Evolutionary conservation across 1,140 invertebrate genomes (phyloP), one percentile per base, ranked within the genome.

Genomic region (Pantala flavescens): DNA sequence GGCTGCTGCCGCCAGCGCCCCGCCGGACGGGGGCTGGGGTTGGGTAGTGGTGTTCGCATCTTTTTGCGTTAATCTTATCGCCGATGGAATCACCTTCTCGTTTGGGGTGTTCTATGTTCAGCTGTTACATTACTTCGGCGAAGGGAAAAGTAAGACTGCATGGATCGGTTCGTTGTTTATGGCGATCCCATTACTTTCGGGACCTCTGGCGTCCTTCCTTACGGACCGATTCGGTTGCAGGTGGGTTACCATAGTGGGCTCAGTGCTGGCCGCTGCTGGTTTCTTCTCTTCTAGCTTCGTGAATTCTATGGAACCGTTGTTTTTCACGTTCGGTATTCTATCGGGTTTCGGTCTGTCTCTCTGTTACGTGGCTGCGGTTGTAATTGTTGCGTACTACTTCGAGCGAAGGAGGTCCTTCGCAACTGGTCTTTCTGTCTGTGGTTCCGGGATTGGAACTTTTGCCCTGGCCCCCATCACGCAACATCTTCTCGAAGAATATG

Each of bases 321-420:
- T 93, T 78, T 82, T 96, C 71, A 95, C 93, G 0, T 95, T 96
- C 79, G 93, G 94, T 2, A 86, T 96, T 2, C 85, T 96, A 76
- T 89, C 94, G 1, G 94, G 94, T 0, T 91, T 95, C 77, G 94
- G 94, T 11, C 84, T 97, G 76, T 93, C 93, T 71, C 83, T 96
- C 24, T 94, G 93, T 79, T 95, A 93, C 80, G 93, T 97, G 0
- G 91, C 94, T 0, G 92, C 93, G 0, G 92, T 95, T 0, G 96
- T 98, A 0, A 95, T 96, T 77, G 96, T 98, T 3, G 95, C 96
- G 0, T 97, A 96, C 81, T 98, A 98, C 81, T 98, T 98, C 81
- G 96, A 98, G 78, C 93, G 93, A 78, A 91, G 89, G 79, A 84
- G 96, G 72, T 96, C 95, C 0, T 87, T 98, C 70, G 96, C 96